Evolutionary conservation across 2,113 vertebrate genomes (phyloP), one percentile per base, ranked within the genome.

Genomic region (Epinephelus cyanopodus): DNA sequence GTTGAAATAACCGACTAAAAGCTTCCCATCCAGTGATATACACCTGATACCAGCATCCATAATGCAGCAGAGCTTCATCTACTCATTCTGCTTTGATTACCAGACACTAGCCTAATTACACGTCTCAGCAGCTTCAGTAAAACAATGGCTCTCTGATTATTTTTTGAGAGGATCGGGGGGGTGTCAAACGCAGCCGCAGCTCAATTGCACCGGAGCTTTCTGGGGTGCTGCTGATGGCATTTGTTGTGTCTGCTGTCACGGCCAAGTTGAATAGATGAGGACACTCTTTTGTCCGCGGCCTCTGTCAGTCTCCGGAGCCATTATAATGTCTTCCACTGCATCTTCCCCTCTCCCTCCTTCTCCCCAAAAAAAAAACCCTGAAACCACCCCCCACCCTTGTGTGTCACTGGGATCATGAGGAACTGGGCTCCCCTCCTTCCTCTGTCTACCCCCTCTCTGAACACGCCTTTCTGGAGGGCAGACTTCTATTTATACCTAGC

Each of bases 401-500:
- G 69, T 92, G 92, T 89, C 86, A 89, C 83, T 71, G 76, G 83
- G 77, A 90, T 88, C 86, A 86, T 70, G 67, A 88, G 82, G 84
- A 91, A 79, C 84, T 85, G 57, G 39, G 79, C 83, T 50, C 85
- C 25, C 10, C 60, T 57, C 42, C 69, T 54, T 37, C 66, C 54
- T 77, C 86, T 54, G 65, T 84, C 79, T 82, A 79, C 84, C 70
- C 84, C 88, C 86, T 78, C 85, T 79, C 83, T 79, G 85, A 92
- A 92, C 90, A 92, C 77, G 82, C 90, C 92, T 89, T 92, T 93
- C 92, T 92, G 91, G 83, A 93, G 90, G 88, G 92, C 88, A 91
- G 90, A 74, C 89, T 88, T 91, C 91, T 95, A 94, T 93, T 93
- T 94, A 92, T 93, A 93, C 94, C 91, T 93, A 93, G 93, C 90